These are phyloP conservation scores for Drosophila lini DNA, from an alignment of 1,140 invertebrate species.

Conservation along the genomic window DNA sequence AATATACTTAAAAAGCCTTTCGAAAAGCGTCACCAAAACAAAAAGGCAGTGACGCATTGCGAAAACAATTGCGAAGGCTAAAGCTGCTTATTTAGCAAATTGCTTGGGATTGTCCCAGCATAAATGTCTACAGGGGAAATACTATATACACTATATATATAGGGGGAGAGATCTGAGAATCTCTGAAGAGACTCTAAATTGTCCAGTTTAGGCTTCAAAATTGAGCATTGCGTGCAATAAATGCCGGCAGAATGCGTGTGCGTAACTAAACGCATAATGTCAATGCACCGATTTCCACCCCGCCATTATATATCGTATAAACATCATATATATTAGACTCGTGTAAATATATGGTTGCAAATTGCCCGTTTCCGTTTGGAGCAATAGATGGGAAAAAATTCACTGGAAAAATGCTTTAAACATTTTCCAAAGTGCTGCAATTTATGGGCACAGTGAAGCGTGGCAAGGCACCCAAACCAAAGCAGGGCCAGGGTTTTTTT, in stretches of 20 bases:
- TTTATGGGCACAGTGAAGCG: constrained; percentile 75
- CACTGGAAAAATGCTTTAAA: constrained; percentile 67
- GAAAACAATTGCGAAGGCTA: constrained; percentile 27
- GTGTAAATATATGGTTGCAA: constrained; percentile 44
- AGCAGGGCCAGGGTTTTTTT: constrained; percentile 7
- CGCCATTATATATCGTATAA: neutral
- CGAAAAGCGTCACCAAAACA: constrained; percentile 14
- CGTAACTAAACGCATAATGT: constrained; percentile 82
- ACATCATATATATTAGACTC: constrained; percentile 16
- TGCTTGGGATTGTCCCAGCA: constrained; percentile 32
- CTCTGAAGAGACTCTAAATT: constrained; percentile 46
- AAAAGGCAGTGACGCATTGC: constrained; percentile 70
- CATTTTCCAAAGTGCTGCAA: constrained; percentile 69
- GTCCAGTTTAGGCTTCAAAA: constrained; percentile 73
- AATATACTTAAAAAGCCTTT: neutral
- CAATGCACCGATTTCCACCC: constrained; percentile 59
- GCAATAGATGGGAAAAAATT: constrained; percentile 52
- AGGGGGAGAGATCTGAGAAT: neutral
- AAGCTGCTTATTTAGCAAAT: constrained; percentile 72
- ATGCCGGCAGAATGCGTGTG: constrained; percentile 66
- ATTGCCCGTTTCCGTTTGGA: constrained; percentile 76
- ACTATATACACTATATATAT: neutral
- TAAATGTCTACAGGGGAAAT: constrained; percentile 18
- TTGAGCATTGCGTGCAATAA: constrained; percentile 73
- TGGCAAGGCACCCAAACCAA: constrained; percentile 33